phyloP scores from a whole-genome alignment of 2,797 vertebrate genomes.

The Catamblyrhynchus diadema region DNA sequence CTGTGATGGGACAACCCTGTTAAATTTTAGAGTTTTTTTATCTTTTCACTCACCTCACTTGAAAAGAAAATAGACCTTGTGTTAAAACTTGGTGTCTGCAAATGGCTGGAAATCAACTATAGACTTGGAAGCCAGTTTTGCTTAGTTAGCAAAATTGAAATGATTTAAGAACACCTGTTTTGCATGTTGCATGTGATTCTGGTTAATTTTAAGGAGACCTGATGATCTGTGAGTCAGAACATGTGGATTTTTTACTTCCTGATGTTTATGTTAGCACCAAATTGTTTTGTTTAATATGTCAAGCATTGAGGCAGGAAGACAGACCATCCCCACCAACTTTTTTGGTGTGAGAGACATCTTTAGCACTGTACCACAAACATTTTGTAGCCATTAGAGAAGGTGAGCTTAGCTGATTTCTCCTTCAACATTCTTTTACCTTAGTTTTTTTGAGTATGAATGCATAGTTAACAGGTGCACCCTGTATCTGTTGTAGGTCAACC shows the following conservation, averaged over 20 bases:
- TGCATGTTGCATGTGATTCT: neutral
- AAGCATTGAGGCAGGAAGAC: neutral
- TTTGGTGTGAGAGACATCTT: neutral
- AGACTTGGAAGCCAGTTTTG: neutral
- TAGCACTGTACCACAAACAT: neutral
- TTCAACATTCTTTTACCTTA: neutral
- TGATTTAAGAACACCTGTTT: neutral
- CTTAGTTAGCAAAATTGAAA: neutral
- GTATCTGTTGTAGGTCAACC: neutral
- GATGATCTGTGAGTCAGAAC: neutral
- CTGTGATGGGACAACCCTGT: neutral
- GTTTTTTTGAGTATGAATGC: neutral
- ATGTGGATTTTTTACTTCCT: neutral
- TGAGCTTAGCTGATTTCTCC: neutral
- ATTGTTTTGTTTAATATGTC: neutral
- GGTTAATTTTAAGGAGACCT: neutral
- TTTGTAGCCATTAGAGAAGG: neutral
- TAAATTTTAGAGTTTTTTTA: neutral
- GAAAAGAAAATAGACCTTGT: neutral
- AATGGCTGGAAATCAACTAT: neutral
- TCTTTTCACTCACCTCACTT: neutral
- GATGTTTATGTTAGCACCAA: neutral
- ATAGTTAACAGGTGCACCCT: neutral
- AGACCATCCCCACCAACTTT: neutral
- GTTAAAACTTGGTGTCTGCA: neutral